These are phyloP conservation scores for Catalaphyllia jardinei DNA, from an alignment of 64 coral and sea anemone species.

Conservation along the genomic window DNA sequence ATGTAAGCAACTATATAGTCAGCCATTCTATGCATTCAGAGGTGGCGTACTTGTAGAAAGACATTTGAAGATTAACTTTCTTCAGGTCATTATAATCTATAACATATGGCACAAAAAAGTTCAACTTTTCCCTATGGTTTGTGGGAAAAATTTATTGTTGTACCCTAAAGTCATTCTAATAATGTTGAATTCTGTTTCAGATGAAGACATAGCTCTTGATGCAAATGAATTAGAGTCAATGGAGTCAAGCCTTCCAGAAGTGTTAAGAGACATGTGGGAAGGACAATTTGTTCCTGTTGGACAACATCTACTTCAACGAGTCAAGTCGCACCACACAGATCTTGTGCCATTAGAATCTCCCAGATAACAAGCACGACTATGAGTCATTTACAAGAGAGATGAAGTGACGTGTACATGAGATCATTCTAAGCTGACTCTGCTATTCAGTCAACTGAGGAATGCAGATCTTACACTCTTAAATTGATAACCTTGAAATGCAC, in stretches of 20 bases:
- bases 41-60: background rate
- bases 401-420: background rate
- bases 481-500: no score
- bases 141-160: no score
- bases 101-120: no score
- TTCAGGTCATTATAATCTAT: no score
- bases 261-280: conserved; percentile 90
- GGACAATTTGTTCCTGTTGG: conserved; percentile 82
- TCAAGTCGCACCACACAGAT: conserved; percentile 91
- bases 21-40: background rate
- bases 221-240: conserved; percentile 37
- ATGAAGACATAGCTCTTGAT: conserved; percentile 87
- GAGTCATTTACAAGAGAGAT: background rate
- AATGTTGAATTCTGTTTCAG: conserved; percentile 40
- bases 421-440: no score
- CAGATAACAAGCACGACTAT: conserved; percentile 20
- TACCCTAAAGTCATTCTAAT: background rate
- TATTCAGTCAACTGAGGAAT: no score
- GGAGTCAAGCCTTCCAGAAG: conserved; percentile 50
- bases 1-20: background rate
- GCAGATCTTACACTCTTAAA: no score
- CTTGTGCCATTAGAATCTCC: conserved; percentile 91
- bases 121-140: no score
- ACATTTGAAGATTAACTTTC: no score
- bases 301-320: conserved; percentile 77